Conservation (phyloP, 2,113 vertebrate species). For the Pycnonotus jocosus region DNA sequence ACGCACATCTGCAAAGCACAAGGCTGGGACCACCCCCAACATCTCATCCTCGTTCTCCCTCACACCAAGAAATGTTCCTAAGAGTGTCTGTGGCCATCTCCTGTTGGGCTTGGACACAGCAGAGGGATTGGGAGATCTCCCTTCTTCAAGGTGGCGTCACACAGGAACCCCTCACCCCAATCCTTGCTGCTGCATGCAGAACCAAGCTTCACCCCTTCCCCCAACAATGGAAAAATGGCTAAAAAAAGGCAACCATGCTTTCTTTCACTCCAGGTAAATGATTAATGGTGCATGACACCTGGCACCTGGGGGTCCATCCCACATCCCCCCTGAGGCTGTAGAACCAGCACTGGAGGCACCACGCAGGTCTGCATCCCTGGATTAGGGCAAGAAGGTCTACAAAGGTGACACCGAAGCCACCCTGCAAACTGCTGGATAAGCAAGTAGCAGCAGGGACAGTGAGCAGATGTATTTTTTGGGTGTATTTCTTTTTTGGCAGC, state of each 20-base stretch:
- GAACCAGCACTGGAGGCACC: neutral
- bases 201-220: neutral
- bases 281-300: neutral
- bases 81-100: neutral
- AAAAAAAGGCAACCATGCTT: neutral
- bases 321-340: accelerated
- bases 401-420: neutral
- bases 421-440: neutral
- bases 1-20: accelerated
- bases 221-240: neutral
- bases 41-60: neutral
- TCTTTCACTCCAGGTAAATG: neutral
- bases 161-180: neutral
- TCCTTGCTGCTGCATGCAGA: accelerated
- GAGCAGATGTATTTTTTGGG: neutral
- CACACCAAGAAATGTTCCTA: neutral
- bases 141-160: neutral
- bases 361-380: accelerated
- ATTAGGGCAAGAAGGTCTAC: neutral
- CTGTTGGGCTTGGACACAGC: neutral
- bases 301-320: neutral
- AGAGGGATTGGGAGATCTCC: neutral
- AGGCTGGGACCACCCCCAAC: accelerated
- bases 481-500: neutral
- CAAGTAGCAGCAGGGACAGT: neutral